Evolutionary conservation across 2,888 invertebrate species (phyloP).

Genomic region (Caenorhabditis plicata): DNA sequence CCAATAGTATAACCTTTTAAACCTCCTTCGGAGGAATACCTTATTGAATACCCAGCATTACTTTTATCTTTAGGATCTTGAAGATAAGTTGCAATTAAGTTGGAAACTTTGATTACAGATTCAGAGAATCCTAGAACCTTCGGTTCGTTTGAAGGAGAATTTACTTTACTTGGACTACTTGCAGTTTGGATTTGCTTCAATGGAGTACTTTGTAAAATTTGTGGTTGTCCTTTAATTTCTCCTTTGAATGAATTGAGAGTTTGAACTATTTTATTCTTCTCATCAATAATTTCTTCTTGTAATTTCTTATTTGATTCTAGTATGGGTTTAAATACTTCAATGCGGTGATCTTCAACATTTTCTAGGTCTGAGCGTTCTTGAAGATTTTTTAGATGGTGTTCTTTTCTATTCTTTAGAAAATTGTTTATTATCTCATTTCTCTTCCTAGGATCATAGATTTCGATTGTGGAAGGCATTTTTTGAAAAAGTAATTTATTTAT

Average conservation of each 20-base stretch:
- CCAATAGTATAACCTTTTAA: conserved; percentile 34
- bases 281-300: conserved; percentile 47
- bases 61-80: conserved; percentile 42
- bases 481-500: too few relatives aligned
- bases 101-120: too few relatives aligned
- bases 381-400: conserved; percentile 32
- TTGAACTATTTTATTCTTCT: conserved; percentile 45
- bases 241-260: conserved; percentile 27
- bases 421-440: conserved; percentile 33
- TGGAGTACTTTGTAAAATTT: conserved; percentile 9
- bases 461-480: conserved; percentile 4
- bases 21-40: conserved; percentile 10
- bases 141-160: conserved; percentile 4
- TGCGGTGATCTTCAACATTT: conserved; percentile 40
- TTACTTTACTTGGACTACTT: background rate
- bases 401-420: conserved; percentile 34
- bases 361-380: conserved; percentile 28
- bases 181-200: conserved; percentile 17
- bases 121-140: conserved; percentile 5
- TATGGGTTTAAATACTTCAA: conserved; percentile 47
- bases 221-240: background rate
- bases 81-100: conserved; percentile 34
- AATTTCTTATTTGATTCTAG: conserved; percentile 44
- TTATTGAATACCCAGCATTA: conserved; percentile 43
- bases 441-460: conserved; percentile 41